phyloP scores from a whole-genome alignment of 2,113 vertebrate species.

The Vulpes lagopus region DNA sequence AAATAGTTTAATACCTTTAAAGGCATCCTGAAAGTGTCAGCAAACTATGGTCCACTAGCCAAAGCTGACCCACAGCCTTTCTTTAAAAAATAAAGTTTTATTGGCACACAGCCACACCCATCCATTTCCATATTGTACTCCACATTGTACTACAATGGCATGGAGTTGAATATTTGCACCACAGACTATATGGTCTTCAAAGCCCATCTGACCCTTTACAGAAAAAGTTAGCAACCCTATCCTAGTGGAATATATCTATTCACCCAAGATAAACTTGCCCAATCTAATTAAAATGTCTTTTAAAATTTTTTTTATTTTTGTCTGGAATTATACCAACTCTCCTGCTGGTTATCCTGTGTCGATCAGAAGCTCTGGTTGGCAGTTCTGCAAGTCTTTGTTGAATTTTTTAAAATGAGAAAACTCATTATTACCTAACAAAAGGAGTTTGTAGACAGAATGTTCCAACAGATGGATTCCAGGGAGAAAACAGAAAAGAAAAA shows the following conservation, averaged over 20 bases:
- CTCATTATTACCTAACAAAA: slow-evolving; percentile 69
- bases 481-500: slow-evolving; percentile 38
- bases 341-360: neutral
- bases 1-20: neutral
- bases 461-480: slow-evolving; percentile 13
- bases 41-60: neutral
- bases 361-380: slow-evolving; percentile 49
- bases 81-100: slow-evolving; percentile 32
- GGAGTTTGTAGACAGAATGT: slow-evolving; percentile 53
- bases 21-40: neutral
- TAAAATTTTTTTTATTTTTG: neutral
- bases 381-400: slow-evolving; percentile 51
- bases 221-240: neutral
- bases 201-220: neutral
- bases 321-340: slow-evolving; percentile 6
- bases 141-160: neutral
- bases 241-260: neutral
- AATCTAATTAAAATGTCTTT: slow-evolving; percentile 45
- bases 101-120: neutral
- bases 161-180: neutral
- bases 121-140: neutral
- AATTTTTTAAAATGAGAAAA: slow-evolving; percentile 68
- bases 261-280: neutral
- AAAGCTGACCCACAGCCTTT: neutral
- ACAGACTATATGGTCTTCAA: neutral